These are phyloP conservation scores for Phalacrocorax pelagicus DNA, from an alignment of 2,113 vertebrate species.

Conservation along the genomic window DNA sequence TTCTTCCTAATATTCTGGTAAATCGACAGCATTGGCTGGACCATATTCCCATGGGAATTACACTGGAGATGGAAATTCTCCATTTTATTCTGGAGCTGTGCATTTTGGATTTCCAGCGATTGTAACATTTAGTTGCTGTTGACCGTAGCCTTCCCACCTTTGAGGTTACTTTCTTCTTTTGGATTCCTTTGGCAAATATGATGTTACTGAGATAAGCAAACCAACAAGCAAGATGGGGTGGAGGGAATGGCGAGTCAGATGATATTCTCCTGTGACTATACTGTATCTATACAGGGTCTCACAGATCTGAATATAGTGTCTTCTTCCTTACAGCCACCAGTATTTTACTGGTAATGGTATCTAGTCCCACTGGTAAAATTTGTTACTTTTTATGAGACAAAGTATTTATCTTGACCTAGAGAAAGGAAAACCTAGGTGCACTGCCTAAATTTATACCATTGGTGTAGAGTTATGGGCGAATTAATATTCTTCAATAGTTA, in stretches of 20 bases:
- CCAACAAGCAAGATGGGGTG: background rate
- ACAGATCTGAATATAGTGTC: background rate
- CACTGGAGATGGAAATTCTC: background rate
- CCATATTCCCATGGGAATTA: background rate
- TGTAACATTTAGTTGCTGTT: background rate
- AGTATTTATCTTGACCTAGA: background rate
- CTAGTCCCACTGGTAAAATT: background rate
- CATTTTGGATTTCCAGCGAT: background rate
- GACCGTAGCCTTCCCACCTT: background rate
- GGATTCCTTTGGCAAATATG: background rate
- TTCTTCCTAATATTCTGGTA: background rate
- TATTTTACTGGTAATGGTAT: background rate
- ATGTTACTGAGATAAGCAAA: background rate
- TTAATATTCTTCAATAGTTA: background rate
- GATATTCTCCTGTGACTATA: background rate
- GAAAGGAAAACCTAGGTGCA: background rate
- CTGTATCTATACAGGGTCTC: background rate
- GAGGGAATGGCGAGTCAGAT: background rate
- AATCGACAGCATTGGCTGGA: background rate
- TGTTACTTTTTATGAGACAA: background rate
- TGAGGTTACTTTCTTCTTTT: background rate
- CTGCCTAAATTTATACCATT: background rate
- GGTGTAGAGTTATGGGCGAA: background rate
- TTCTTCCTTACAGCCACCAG: background rate
- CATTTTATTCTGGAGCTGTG: background rate